Percentiles rank a stretch among this genome's conserved stretches.
Evolutionary conservation across 1,140 invertebrate genomes (phyloP).

Genomic region (Caenorhabditis tropicalis): DNA sequence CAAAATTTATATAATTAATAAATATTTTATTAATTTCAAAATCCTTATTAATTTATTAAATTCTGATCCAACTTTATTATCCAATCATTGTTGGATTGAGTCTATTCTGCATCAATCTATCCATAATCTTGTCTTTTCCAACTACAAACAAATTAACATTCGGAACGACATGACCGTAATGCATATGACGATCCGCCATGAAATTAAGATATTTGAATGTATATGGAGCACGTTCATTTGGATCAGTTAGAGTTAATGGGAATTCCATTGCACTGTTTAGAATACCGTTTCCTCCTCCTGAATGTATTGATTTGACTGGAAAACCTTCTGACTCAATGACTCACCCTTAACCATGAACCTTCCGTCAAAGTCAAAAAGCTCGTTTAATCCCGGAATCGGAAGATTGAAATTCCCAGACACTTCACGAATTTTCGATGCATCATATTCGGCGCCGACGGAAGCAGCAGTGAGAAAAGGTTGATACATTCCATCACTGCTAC

Average conservation of each 20-base stretch:
- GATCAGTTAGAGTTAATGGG: slow-evolving; percentile 54
- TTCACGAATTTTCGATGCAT: slow-evolving; percentile 54
- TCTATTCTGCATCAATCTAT: slow-evolving; percentile 52
- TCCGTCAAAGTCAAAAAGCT: slow-evolving; percentile 57
- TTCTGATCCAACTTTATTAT: not conserved
- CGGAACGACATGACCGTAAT: slow-evolving; percentile 57
- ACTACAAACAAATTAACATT: slow-evolving; percentile 58
- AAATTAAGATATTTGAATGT: slow-evolving; percentile 56
- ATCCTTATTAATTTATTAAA: not conserved
- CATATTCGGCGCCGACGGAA: slow-evolving; percentile 54
- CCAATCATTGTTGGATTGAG: slow-evolving; percentile 60
- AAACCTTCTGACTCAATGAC: not conserved
- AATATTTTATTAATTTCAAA: not conserved
- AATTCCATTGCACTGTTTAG: slow-evolving; percentile 56
- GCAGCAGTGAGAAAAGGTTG: slow-evolving; percentile 54
- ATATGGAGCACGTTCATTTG: slow-evolving; percentile 53
- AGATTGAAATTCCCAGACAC: slow-evolving; percentile 55
- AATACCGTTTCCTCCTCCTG: slow-evolving; percentile 53
- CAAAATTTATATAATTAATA: not conserved
- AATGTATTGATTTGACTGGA: too few species aligned
- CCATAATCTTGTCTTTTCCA: slow-evolving; percentile 58
- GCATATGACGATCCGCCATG: slow-evolving; percentile 56
- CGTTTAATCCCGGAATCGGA: slow-evolving; percentile 56
- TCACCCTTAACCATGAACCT: slow-evolving; percentile 55
- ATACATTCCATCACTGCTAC: slow-evolving; percentile 55